Evolutionary conservation across 2,888 invertebrate genomes (phyloP).

Genomic region (Actias luna): DNA sequence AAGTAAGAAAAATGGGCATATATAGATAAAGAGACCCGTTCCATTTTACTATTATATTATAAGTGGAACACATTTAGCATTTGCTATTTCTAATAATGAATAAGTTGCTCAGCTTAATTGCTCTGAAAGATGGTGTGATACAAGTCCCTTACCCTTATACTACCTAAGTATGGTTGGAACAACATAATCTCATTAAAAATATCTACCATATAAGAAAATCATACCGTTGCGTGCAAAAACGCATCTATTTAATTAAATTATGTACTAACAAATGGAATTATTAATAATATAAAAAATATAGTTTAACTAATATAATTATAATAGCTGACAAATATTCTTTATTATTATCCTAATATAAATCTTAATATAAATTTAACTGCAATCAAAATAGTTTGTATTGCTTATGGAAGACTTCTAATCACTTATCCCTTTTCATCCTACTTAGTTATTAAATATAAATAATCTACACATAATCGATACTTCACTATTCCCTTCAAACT

Average conservation of each 20-base stretch:
- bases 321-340: neutral
- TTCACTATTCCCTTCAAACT: neutral
- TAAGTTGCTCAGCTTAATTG: too few relatives aligned
- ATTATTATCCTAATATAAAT: neutral
- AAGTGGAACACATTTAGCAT: too few relatives aligned
- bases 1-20: too few relatives aligned
- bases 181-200: too few relatives aligned
- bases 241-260: neutral
- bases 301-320: too few relatives aligned
- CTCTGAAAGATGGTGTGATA: too few relatives aligned
- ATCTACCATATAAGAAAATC: too few relatives aligned
- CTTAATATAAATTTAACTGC: neutral
- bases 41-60: too few relatives aligned
- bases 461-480: neutral
- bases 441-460: neutral
- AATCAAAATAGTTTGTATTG: neutral
- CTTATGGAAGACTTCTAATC: neutral
- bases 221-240: neutral
- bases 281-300: neutral
- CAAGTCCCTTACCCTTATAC: too few relatives aligned
- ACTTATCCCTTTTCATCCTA: neutral
- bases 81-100: too few relatives aligned
- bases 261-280: neutral
- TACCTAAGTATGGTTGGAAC: too few relatives aligned
- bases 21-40: too few relatives aligned